A percentile compares a stretch with the other conserved stretches of the same genome.
Evolutionary conservation across 2,113 vertebrate species (phyloP).

Genomic region (Orcinus orca): DNA sequence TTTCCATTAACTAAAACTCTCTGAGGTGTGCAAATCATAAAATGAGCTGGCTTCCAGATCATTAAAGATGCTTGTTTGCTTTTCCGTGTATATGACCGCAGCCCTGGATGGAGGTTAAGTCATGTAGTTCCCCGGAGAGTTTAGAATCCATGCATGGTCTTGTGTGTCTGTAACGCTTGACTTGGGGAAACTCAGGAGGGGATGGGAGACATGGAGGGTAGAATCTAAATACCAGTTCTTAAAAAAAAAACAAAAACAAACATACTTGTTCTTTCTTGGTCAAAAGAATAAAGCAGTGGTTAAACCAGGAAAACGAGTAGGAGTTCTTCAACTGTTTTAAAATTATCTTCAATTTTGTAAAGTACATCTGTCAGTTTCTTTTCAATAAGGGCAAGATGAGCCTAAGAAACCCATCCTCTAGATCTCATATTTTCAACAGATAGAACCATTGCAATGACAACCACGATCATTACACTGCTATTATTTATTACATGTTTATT

Average conservation of each 20-base stretch:
- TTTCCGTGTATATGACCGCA: background rate
- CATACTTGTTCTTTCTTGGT: background rate
- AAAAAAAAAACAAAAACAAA: background rate
- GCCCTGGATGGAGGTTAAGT: background rate
- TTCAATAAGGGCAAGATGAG: slow-evolving; percentile 49
- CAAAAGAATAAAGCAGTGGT: background rate
- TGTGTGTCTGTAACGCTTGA: background rate
- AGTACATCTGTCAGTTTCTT: slow-evolving; percentile 29
- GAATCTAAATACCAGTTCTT: background rate
- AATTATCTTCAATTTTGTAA: slow-evolving; percentile 28
- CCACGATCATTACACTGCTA: background rate
- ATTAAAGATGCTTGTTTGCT: background rate
- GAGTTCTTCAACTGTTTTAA: background rate
- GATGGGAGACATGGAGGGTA: background rate
- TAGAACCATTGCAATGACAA: background rate
- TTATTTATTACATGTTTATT: background rate
- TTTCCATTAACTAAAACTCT: background rate
- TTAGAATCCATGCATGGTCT: background rate
- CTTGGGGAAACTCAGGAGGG: background rate
- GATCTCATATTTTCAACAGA: slow-evolving; percentile 15
- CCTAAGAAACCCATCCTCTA: background rate
- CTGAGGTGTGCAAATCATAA: background rate
- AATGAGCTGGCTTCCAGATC: background rate
- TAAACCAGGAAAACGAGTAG: background rate
- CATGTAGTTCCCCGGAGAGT: background rate